Evolutionary conservation across 2,888 invertebrate genomes (phyloP).

Genomic region (Spilosoma lubricipeda): DNA sequence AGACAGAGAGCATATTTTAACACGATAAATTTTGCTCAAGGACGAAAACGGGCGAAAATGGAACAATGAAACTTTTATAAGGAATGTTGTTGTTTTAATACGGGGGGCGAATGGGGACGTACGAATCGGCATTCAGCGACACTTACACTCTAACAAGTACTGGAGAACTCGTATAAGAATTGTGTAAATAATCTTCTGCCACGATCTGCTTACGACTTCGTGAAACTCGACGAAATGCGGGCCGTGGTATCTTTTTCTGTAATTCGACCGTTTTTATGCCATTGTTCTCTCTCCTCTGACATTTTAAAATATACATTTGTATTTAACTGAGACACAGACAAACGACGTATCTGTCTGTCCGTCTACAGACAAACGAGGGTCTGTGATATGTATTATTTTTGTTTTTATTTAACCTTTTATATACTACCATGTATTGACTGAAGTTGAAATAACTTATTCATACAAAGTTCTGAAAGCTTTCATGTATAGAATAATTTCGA

Average conservation of each 20-base stretch:
- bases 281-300: neutral
- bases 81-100: slow-evolving; percentile 41
- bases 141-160: slow-evolving; percentile 29
- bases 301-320: neutral
- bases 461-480: no score
- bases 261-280: neutral
- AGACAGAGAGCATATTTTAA: slow-evolving; percentile 14
- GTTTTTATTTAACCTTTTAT: neutral
- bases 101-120: slow-evolving; percentile 17
- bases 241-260: neutral
- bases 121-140: slow-evolving; percentile 21
- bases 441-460: no score
- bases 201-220: slow-evolving; percentile 15
- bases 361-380: no score
- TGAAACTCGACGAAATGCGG: slow-evolving; percentile 6
- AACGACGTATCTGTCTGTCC: neutral
- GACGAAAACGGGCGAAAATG: slow-evolving; percentile 21
- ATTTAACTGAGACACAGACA: neutral
- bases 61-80: slow-evolving; percentile 38
- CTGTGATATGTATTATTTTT: no score
- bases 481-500: no score
- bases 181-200: slow-evolving; percentile 25
- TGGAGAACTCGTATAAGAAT: slow-evolving; percentile 25
- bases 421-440: no score
- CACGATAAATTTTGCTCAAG: slow-evolving; percentile 24